Percentiles rank a stretch among this genome's conserved stretches.
Evolutionary conservation across 2,113 vertebrate species (phyloP).

Genomic region (Catharus fuscescens): DNA sequence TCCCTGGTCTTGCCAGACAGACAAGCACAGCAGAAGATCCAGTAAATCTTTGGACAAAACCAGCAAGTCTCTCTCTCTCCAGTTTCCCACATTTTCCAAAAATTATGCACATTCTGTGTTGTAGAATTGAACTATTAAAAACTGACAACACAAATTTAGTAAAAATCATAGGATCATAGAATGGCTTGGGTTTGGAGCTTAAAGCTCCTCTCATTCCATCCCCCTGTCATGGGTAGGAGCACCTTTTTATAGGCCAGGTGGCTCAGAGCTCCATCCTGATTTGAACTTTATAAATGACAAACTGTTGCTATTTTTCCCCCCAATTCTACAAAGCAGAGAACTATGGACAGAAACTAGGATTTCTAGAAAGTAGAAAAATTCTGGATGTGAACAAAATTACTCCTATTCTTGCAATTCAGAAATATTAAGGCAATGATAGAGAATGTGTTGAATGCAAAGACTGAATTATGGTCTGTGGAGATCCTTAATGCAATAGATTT

Average conservation of each 20-base stretch:
- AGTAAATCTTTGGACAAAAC: not conserved
- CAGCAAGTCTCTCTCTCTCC: not conserved
- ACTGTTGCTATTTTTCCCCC: not conserved
- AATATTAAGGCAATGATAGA: not conserved
- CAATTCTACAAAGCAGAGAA: not conserved
- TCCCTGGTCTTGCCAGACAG: not conserved
- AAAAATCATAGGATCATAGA: not conserved
- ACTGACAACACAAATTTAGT: not conserved
- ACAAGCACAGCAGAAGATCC: not conserved
- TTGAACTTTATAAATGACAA: not conserved
- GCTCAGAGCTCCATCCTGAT: not conserved
- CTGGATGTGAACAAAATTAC: not conserved
- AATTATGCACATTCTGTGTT: not conserved
- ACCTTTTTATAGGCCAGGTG: not conserved
- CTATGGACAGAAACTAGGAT: not conserved
- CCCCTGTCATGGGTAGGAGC: not conserved
- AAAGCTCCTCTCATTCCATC: not conserved
- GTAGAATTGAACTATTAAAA: not conserved
- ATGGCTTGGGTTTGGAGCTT: not conserved
- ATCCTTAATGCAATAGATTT: not conserved
- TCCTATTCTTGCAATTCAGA: not conserved
- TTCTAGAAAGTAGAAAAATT: not conserved
- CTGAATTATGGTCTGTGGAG: not conserved
- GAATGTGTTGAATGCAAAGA: not conserved
- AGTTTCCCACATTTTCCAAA: not conserved